These are phyloP conservation scores for Athalia circularis DNA, from an alignment of 2,888 invertebrate genomes.

Conservation along the genomic window DNA sequence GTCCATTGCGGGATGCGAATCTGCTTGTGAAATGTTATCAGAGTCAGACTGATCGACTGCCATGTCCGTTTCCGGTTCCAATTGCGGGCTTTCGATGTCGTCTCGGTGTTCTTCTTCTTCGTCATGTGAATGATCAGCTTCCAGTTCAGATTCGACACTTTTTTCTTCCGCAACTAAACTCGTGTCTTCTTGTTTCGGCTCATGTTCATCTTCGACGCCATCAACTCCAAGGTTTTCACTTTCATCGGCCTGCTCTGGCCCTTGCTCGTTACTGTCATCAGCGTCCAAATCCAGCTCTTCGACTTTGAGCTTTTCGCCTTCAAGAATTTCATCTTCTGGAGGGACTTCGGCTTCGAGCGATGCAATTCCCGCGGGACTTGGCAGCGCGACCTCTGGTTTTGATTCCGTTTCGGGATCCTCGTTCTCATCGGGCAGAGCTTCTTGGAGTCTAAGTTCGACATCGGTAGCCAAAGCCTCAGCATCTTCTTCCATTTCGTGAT, in stretches of 20 bases:
- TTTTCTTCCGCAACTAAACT: constrained; percentile 42
- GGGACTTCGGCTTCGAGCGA: constrained; percentile 47
- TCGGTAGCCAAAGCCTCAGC: not conserved
- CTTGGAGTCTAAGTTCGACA: constrained; percentile 46
- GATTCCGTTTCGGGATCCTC: constrained; percentile 46
- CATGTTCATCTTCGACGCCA: not conserved
- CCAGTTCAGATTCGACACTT: constrained; percentile 39
- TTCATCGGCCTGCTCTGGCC: constrained; percentile 50
- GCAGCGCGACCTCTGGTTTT: not conserved
- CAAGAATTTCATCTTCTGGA: constrained; percentile 47
- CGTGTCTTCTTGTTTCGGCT: constrained; percentile 8
- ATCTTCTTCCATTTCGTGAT: constrained; percentile 18
- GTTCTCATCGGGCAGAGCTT: constrained; percentile 46
- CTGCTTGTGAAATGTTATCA: constrained; percentile 55
- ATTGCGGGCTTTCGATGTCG: constrained; percentile 5
- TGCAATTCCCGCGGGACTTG: constrained; percentile 27
- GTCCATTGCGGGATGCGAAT: constrained; percentile 49
- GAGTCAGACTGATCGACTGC: constrained; percentile 27
- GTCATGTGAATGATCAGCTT: constrained; percentile 40
- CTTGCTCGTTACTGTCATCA: constrained; percentile 54
- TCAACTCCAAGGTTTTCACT: constrained; percentile 39
- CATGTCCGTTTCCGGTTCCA: constrained; percentile 14
- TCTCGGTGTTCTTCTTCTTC: constrained; percentile 28
- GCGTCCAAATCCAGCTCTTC: constrained; percentile 45
- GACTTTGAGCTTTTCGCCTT: constrained; percentile 48